A percentile compares a stretch with the other conserved stretches of the same genome.
Evolutionary conservation across 2,113 vertebrate genomes (phyloP).

Genomic region (Bungarus multicinctus): DNA sequence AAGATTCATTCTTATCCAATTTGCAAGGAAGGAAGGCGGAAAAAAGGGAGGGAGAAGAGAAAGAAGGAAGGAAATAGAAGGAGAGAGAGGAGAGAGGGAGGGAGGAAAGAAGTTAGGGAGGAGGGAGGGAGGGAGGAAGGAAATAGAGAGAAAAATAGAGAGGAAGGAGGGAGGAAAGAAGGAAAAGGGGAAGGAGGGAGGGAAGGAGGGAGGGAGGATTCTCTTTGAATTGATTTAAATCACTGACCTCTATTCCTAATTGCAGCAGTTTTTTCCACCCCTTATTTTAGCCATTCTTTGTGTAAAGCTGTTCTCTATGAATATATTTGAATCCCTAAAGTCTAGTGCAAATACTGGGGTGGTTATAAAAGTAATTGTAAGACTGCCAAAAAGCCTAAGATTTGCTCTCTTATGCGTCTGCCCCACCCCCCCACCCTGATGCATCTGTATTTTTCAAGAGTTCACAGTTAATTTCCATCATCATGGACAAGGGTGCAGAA

Average conservation of each 20-base stretch:
- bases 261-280: conserved; percentile 62
- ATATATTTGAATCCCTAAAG: conserved; percentile 68
- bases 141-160: no score
- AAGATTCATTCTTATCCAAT: conserved; percentile 48
- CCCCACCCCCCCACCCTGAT: background rate
- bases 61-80: no score
- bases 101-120: background rate
- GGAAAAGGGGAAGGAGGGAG: no score
- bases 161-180: no score
- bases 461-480: conserved; percentile 22
- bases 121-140: no score
- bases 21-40: background rate
- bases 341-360: conserved; percentile 64
- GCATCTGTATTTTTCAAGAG: background rate
- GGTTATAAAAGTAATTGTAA: conserved; percentile 61
- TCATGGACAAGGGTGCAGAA: conserved; percentile 25
- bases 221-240: conserved; percentile 67
- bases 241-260: conserved; percentile 64
- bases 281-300: conserved; percentile 64
- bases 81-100: background rate
- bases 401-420: conserved; percentile 17
- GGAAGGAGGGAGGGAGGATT: background rate
- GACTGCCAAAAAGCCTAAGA: conserved; percentile 60
- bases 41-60: no score
- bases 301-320: conserved; percentile 65